phyloP scores from a whole-genome alignment of 2,113 vertebrate genomes.

The Amblyopsis rosae region DNA sequence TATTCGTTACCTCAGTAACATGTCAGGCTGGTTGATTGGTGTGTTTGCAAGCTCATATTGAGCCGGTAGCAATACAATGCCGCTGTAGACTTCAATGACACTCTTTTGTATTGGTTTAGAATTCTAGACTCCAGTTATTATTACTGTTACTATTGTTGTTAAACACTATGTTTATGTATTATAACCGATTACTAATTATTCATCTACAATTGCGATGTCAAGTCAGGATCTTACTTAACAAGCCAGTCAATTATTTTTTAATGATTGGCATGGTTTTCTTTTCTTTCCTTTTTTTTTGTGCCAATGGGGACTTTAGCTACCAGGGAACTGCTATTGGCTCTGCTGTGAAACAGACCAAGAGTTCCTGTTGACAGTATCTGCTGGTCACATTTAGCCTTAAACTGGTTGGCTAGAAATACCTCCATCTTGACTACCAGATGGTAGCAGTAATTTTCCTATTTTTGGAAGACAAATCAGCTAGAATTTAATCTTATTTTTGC shows the following conservation, averaged over 20 bases:
- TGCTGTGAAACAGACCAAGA: no score
- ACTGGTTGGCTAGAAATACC: not conserved
- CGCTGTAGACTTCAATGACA: not conserved
- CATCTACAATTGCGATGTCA: no score
- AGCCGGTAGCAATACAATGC: not conserved
- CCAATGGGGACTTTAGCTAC: no score
- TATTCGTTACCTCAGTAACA: no score
- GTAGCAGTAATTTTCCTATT: not conserved
- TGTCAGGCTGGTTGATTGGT: not conserved
- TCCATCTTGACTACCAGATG: not conserved
- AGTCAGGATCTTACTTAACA: no score
- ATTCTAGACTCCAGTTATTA: not conserved
- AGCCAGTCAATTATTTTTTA: no score
- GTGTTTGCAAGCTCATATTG: constrained; percentile 2
- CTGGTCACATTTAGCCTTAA: not conserved
- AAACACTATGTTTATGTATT: no score
- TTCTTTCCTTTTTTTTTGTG: no score
- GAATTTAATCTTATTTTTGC: not conserved
- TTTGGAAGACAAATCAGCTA: not conserved
- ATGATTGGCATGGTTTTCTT: no score
- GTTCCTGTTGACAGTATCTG: not conserved
- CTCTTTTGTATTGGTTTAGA: not conserved
- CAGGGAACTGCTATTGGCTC: no score
- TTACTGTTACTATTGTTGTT: no score
- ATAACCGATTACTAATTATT: no score